Percentiles rank a stretch among this genome's conserved stretches.
These are phyloP conservation scores for Scortum barcoo DNA, from an alignment of 2,113 vertebrate genomes.

Conservation along the genomic window DNA sequence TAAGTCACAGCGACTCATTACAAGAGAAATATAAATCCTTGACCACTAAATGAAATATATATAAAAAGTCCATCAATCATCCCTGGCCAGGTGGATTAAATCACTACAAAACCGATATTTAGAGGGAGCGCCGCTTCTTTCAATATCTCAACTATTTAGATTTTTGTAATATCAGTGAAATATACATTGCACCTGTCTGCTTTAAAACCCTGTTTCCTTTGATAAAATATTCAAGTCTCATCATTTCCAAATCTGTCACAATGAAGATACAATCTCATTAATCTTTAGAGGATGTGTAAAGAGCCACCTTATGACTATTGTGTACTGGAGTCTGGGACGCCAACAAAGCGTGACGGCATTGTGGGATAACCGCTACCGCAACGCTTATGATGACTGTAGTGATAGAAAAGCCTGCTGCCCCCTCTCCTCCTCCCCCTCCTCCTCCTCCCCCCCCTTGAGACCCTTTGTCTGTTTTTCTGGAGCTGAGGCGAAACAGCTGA, in stretches of 20 bases:
- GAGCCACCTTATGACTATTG: slow-evolving; percentile 33
- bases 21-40: slow-evolving; percentile 55
- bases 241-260: slow-evolving; percentile 51
- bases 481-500: slow-evolving; percentile 55
- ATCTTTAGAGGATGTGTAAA: slow-evolving; percentile 46
- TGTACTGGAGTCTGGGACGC: slow-evolving; percentile 50
- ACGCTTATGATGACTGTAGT: slow-evolving; percentile 33
- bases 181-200: neutral
- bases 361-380: slow-evolving; percentile 44
- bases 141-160: slow-evolving; percentile 21
- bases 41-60: slow-evolving; percentile 70
- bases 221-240: slow-evolving; percentile 45
- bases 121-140: slow-evolving; percentile 8
- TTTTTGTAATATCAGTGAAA: slow-evolving; percentile 43
- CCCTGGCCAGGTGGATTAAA: slow-evolving; percentile 36
- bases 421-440: no score
- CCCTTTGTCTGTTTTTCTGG: slow-evolving; percentile 39
- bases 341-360: slow-evolving; percentile 53
- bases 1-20: slow-evolving; percentile 51
- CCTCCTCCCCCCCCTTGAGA: no score
- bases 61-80: slow-evolving; percentile 69
- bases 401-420: slow-evolving; percentile 63
- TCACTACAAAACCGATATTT: slow-evolving; percentile 61
- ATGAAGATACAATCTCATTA: slow-evolving; percentile 41
- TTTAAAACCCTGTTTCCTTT: slow-evolving; percentile 29